These are phyloP conservation scores for Cyanistes caeruleus DNA, from an alignment of 2,113 vertebrate genomes.

Conservation along the genomic window DNA sequence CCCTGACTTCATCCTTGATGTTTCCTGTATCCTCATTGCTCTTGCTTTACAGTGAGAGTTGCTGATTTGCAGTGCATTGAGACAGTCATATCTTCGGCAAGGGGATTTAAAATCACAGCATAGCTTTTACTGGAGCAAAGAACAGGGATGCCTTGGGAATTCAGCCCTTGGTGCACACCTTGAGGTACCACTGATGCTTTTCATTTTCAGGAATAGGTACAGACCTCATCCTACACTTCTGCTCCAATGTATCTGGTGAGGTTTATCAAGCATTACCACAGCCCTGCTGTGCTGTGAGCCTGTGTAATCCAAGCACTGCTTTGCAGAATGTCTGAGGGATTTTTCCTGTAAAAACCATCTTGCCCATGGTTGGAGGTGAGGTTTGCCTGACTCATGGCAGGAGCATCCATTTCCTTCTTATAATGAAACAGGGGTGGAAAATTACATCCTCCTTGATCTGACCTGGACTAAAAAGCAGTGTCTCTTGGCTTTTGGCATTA, in stretches of 20 bases:
- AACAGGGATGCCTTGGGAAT: neutral
- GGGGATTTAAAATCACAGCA: neutral
- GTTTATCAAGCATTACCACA: neutral
- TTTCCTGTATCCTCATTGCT: neutral
- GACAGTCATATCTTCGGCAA: neutral
- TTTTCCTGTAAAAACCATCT: neutral
- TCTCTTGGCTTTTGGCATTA: neutral
- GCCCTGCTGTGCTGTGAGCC: neutral
- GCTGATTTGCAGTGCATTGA: neutral
- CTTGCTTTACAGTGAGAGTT: neutral
- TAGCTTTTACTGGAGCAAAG: neutral
- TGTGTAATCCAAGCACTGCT: neutral
- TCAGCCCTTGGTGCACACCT: neutral
- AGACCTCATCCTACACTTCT: neutral
- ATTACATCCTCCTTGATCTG: neutral
- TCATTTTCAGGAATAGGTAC: neutral
- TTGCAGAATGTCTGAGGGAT: neutral
- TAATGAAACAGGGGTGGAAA: neutral
- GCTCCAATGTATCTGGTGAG: fast-evolving
- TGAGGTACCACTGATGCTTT: neutral
- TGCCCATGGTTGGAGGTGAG: neutral
- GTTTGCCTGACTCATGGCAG: neutral
- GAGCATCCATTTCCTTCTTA: neutral
- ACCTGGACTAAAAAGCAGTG: neutral
- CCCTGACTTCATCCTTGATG: constrained; percentile 40